Conservation (phyloP, 2,888 invertebrate species). For the Timema cristinae region DNA sequence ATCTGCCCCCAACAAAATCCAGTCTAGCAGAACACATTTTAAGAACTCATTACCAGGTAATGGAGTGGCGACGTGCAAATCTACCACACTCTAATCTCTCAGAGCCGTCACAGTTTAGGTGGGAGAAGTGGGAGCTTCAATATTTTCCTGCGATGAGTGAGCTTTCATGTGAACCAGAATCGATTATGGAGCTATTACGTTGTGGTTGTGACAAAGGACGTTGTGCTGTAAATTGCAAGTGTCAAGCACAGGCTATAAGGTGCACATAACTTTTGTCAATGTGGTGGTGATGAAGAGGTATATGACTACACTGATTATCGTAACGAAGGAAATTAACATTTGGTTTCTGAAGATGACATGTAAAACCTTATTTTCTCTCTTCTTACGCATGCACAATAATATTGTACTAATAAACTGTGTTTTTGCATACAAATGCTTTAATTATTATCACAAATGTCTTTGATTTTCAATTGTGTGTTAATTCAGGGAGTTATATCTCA, state of each 20-base stretch:
- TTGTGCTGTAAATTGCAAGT: background rate
- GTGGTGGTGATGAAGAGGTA: slow-evolving; percentile 3
- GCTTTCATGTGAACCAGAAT: background rate
- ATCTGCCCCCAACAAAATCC: background rate
- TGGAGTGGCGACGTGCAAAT: slow-evolving; percentile 3
- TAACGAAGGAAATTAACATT: background rate
- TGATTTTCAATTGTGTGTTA: too few species aligned
- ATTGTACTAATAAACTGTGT: too few species aligned
- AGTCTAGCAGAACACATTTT: background rate
- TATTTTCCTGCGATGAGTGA: slow-evolving; percentile 1
- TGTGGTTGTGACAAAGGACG: slow-evolving; percentile 7
- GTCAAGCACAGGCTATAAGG: slow-evolving; percentile 6
- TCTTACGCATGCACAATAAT: too few species aligned
- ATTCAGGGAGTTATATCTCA: too few species aligned
- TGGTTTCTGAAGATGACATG: background rate
- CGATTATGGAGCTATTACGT: background rate
- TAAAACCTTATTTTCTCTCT: background rate
- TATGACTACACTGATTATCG: background rate
- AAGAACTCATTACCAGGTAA: background rate
- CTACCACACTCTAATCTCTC: background rate
- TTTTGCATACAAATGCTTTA: too few species aligned
- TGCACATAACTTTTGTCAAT: background rate
- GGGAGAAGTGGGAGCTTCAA: background rate
- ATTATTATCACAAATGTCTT: too few species aligned
- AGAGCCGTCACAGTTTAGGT: background rate